Conservation (phyloP, 2,797 vertebrate species). For the Megalops cyprinoides region DNA sequence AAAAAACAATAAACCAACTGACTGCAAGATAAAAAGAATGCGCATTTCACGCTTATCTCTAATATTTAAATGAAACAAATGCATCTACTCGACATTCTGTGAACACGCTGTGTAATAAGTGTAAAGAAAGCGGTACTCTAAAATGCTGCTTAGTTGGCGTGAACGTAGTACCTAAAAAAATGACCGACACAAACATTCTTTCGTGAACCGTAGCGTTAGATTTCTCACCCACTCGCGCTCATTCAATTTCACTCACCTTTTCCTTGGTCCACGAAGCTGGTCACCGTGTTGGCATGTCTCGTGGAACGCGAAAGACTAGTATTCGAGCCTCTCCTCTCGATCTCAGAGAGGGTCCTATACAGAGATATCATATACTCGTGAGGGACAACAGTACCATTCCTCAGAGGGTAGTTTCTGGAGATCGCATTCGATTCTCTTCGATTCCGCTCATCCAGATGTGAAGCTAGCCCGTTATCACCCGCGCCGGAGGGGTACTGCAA, state of each 20-base stretch:
- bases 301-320: constrained; percentile 45
- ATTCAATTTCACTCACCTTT: constrained; percentile 68
- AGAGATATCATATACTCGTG: constrained; percentile 75
- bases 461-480: constrained; percentile 35
- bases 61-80: background rate
- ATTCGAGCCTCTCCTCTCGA: constrained; percentile 51
- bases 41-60: background rate
- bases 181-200: background rate
- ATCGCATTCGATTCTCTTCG: constrained; percentile 42
- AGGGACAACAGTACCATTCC: constrained; percentile 55
- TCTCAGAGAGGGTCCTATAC: constrained; percentile 71
- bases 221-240: background rate
- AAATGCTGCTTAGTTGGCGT: background rate
- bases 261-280: constrained; percentile 79
- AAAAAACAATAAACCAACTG: background rate
- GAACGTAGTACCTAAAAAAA: background rate
- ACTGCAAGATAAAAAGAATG: background rate
- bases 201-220: background rate
- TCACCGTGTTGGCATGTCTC: constrained; percentile 77
- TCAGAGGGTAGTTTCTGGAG: constrained; percentile 47
- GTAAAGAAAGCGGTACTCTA: background rate
- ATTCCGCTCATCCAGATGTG: constrained; percentile 48
- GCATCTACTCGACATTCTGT: background rate
- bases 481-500: constrained; percentile 36
- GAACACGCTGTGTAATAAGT: background rate